Conservation (phyloP, 2,113 vertebrate species). For the Amazona vittata region DNA sequence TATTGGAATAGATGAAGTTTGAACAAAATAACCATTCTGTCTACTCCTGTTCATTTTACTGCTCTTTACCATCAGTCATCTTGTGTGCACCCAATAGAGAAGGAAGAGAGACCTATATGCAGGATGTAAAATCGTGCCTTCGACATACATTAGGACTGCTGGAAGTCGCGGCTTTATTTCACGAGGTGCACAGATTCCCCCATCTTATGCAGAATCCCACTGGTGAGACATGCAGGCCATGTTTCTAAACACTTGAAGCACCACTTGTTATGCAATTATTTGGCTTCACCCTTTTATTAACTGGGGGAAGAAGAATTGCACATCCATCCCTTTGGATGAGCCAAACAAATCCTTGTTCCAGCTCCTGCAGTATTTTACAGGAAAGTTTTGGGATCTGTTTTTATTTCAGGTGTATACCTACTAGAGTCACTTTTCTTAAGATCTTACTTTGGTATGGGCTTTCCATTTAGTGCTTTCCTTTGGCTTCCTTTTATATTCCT, state of each 20-base stretch:
- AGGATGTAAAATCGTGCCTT: constrained; percentile 68
- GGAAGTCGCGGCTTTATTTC: neutral
- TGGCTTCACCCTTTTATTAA: neutral
- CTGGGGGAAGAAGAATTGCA: neutral
- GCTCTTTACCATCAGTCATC: neutral
- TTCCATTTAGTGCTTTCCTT: constrained; percentile 3
- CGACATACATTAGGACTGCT: neutral
- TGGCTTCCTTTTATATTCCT: neutral
- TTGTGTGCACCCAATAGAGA: neutral
- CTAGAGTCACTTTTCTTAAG: neutral
- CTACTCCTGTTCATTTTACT: neutral
- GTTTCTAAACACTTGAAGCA: constrained; percentile 53
- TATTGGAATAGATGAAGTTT: neutral
- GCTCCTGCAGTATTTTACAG: neutral
- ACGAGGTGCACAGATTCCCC: neutral
- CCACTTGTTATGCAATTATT: constrained; percentile 17
- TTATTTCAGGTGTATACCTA: neutral
- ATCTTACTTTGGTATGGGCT: neutral
- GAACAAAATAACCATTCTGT: neutral
- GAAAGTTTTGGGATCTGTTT: neutral
- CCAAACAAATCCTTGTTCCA: neutral
- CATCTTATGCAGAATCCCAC: neutral
- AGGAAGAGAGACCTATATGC: neutral
- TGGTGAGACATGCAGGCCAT: neutral
- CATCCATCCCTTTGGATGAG: neutral